Percentiles rank a stretch among this genome's conserved stretches.
Conservation (phyloP, 2,113 vertebrate species). For the Apus apus region DNA sequence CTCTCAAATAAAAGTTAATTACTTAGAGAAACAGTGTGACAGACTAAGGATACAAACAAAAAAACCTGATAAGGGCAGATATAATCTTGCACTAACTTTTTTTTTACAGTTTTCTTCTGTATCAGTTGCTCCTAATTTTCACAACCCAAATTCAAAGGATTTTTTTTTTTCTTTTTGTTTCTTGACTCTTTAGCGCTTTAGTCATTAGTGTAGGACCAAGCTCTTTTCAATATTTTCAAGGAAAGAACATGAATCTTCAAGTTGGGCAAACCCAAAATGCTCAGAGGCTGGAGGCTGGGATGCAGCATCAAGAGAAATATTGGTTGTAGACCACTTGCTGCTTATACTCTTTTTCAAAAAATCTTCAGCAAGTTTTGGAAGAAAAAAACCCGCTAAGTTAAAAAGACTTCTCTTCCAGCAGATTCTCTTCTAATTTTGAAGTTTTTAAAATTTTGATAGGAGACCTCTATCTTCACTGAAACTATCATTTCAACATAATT, state of each 20-base stretch:
- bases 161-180: not conserved
- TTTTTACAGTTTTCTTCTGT: not conserved
- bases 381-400: not conserved
- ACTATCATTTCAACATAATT: fast-evolving
- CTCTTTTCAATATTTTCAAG: not conserved
- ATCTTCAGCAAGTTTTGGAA: not conserved
- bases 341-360: not conserved
- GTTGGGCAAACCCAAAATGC: not conserved
- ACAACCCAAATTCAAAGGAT: not conserved
- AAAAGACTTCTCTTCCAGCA: fast-evolving
- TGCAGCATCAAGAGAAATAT: not conserved
- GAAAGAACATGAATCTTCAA: not conserved
- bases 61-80: not conserved
- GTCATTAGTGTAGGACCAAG: not conserved
- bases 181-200: not conserved
- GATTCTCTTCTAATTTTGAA: not conserved
- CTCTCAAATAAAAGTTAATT: not conserved
- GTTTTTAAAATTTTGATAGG: not conserved
- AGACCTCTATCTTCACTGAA: not conserved
- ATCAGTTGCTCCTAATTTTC: not conserved
- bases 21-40: not conserved
- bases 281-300: not conserved
- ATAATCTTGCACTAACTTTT: not conserved
- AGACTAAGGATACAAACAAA: not conserved
- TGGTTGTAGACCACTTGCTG: not conserved